Base-by-base conservation (phyloP, 2,113 vertebrate species). In the Lepus timidus region DNA sequence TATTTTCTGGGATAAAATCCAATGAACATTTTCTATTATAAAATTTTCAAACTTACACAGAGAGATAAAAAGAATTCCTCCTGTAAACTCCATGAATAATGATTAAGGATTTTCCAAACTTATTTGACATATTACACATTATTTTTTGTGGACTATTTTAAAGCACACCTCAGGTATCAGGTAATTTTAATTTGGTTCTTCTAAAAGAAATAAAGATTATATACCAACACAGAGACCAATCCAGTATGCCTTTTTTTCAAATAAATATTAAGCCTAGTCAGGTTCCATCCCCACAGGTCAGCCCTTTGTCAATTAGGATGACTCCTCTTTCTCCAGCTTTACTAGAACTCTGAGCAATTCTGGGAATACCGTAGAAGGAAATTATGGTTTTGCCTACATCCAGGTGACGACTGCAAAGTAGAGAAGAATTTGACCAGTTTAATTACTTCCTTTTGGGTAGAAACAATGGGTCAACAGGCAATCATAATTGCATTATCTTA, bases 151-250 rank as follows among this genome's bases (percentile, higher is more conserved):
- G 5, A 88, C 19, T 58, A 68, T 73, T 91, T 95, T 83, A 81
- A 95, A 93, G n/a, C 7, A 73, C 82, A 78, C n/a, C 6, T 79
- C 14, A 94, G 55, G 17, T 0, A 52, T 49, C 20, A 67, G 10
- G 6, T 65, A 33, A 94, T 68, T 91, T 94, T 91, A 67, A 52
- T 73, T 88, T 58, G 4, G 17, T 79, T 88, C 9, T 71, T 52
- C 22, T n/a, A 70, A 70, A 88, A 78, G 51, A 75, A 92, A 51
- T 0, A 55, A 58, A 78, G 12, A 4, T 64, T 90, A 9, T 58
- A 49, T 36, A 16, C 13, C n/a, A 33, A 85, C 27, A 27, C 31
- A 73, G 49, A 85, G 4, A 62, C 12, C 16, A 58, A 62, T 19
- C 17, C 11, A 1, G 9, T 12, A 6, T 64, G 0, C 0, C 12